A percentile compares a stretch with the other conserved stretches of the same genome.
phyloP scores from a whole-genome alignment of 2,888 invertebrate genomes.

The Apamea epomidion region DNA sequence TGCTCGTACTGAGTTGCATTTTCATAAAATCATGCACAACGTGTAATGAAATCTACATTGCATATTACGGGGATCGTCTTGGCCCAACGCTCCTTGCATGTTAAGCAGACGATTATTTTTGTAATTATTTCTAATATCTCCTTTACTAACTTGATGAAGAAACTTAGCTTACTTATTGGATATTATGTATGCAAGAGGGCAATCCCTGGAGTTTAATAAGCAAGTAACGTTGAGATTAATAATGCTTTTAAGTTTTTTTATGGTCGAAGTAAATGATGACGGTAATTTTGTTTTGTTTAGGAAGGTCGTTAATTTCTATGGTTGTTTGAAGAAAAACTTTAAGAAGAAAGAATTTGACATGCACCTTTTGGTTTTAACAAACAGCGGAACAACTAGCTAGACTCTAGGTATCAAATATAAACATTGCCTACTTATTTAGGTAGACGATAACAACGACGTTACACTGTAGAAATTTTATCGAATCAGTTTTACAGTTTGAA shows the following conservation, averaged over 20 bases:
- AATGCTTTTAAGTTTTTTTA: slow-evolving; percentile 51
- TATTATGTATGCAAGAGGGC: slow-evolving; percentile 68
- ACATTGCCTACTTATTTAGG: not conserved
- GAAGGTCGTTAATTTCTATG: slow-evolving; percentile 40
- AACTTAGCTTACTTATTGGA: slow-evolving; percentile 66
- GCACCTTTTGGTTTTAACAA: not conserved
- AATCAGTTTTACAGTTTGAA: not conserved
- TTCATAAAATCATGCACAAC: slow-evolving; percentile 50
- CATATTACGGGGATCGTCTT: slow-evolving; percentile 56
- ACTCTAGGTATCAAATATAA: not conserved
- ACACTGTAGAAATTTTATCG: not conserved
- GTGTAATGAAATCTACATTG: slow-evolving; percentile 69
- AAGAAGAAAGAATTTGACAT: not conserved
- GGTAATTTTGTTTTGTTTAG: slow-evolving; percentile 52
- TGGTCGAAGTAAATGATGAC: slow-evolving; percentile 34
- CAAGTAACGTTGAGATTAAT: slow-evolving; percentile 53
- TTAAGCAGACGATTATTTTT: slow-evolving; percentile 69
- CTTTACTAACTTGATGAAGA: slow-evolving; percentile 66
- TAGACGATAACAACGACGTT: not conserved
- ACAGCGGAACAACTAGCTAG: too few species aligned
- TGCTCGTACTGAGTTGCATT: slow-evolving; percentile 45
- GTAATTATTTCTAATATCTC: slow-evolving; percentile 72
- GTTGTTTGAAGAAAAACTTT: slow-evolving; percentile 18
- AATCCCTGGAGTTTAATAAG: slow-evolving; percentile 61
- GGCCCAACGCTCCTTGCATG: slow-evolving; percentile 61